Evolutionary conservation across 2,888 invertebrate genomes (phyloP).

Genomic region (Tanaodytes sp.): DNA sequence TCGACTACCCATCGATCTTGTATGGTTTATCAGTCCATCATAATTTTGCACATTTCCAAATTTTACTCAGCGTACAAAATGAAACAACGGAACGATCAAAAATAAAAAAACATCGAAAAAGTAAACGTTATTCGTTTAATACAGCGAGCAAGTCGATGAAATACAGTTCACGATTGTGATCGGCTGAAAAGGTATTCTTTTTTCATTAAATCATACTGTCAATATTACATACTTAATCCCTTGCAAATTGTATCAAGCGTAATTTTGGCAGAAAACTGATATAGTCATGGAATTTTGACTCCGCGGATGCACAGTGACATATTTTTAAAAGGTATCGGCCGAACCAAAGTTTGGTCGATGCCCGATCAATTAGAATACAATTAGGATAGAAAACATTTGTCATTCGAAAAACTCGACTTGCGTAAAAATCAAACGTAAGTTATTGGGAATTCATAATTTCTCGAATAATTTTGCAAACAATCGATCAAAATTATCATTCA

Average conservation of each 20-base stretch:
- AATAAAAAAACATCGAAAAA: neutral
- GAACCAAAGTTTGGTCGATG: slow-evolving; percentile 62
- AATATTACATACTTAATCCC: no score
- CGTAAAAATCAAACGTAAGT: no score
- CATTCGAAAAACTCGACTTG: slow-evolving; percentile 57
- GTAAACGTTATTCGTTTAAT: no score
- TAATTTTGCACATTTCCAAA: slow-evolving; percentile 23
- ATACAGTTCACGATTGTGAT: no score
- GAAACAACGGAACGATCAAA: slow-evolving; percentile 6
- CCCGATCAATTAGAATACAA: slow-evolving; percentile 66
- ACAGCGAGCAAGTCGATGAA: no score
- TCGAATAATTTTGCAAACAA: no score
- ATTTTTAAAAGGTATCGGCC: slow-evolving; percentile 62
- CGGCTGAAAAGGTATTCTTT: no score
- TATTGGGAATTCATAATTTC: no score
- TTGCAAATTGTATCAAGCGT: no score
- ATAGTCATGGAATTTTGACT: slow-evolving; percentile 57
- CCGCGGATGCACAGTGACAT: slow-evolving; percentile 69
- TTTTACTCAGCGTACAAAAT: neutral
- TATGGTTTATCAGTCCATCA: slow-evolving; percentile 41
- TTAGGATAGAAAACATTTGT: slow-evolving; percentile 62
- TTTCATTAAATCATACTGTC: no score
- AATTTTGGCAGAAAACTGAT: slow-evolving; percentile 5
- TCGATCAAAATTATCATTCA: no score
- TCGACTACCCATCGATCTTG: slow-evolving; percentile 56